phyloP scores from a whole-genome alignment of 2,888 invertebrate species.

The Eupithecia abbreviata region DNA sequence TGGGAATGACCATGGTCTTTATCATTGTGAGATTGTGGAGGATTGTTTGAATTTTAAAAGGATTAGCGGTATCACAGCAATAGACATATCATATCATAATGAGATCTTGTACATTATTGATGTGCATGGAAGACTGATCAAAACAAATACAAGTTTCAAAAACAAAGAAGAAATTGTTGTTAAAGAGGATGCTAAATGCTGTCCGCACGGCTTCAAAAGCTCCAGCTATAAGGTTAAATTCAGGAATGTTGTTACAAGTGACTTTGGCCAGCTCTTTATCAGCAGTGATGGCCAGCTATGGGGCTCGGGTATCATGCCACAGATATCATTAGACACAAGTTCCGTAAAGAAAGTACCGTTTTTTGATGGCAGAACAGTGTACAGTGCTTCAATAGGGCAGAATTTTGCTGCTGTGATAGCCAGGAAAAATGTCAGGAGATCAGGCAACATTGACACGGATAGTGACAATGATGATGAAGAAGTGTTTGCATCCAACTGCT shows the following conservation, averaged over 20 bases:
- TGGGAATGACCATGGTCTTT: conserved; percentile 77
- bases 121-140: conserved; percentile 84
- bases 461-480: conserved; percentile 85
- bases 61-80: conserved; percentile 80
- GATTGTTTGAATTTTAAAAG: conserved; percentile 74
- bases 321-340: conserved; percentile 84
- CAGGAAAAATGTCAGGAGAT: conserved; percentile 83
- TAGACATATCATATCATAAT: conserved; percentile 86
- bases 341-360: conserved; percentile 86
- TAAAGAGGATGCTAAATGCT: conserved; percentile 86
- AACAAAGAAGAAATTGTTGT: conserved; percentile 85
- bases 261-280: conserved; percentile 86
- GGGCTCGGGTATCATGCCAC: conserved; percentile 87
- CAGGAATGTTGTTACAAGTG: conserved; percentile 85
- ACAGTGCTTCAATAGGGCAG: conserved; percentile 88
- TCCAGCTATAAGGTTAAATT: conserved; percentile 85
- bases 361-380: conserved; percentile 87
- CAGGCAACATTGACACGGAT: conserved; percentile 83
- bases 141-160: conserved; percentile 82
- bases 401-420: conserved; percentile 90
- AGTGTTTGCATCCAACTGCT: conserved; percentile 86
- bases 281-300: conserved; percentile 87
- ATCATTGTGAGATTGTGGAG: conserved; percentile 70
- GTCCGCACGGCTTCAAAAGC: conserved; percentile 86
- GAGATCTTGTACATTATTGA: conserved; percentile 85